Base-by-base conservation (phyloP, 2,113 vertebrate species). In the Rhinoderma darwinii region DNA sequence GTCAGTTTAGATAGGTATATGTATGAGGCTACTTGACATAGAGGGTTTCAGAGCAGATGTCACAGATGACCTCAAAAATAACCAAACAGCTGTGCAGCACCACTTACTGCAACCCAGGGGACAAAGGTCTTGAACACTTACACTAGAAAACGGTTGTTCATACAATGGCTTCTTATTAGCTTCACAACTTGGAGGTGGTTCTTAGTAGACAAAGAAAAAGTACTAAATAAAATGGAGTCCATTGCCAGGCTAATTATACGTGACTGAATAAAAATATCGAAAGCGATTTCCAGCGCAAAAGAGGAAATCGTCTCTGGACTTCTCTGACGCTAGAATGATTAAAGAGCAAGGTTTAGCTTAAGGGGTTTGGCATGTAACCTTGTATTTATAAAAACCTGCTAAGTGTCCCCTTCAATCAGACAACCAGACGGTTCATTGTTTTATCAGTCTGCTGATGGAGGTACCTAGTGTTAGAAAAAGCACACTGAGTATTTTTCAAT, bases 401-500 rank as follows among this genome's bases (percentile, higher is more conserved):
- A 75, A 87, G 86, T 84, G 78, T 18, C 90, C 90, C 74, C 88
- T 91, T 87, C 59, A 44, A 90, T 59, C 86, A 90, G 92, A 88
- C 89, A 0, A 88, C 89, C 91, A 94, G 94, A 92, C 90, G 20
- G 89, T 86, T 86, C 91, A 92, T 91, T 95, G 93, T 95, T 94
- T 89, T 41, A 72, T n/a, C 91, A 15, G 88, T 91, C 92, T 93
- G 91, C 93, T 92, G 91, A 95, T 91, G 93, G 93, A 94, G 93
- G 92, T 92, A 90, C 93, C 94, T 91, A 93, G 91, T 93, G 93
- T 94, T 94, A 94, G 89, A 91, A 93, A 72, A 93, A 94, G 93
- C 92, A 93, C 91, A 91, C 83, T 91, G 92, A 93, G 93, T 92
- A 93, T 92, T 93, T 93, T 94, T 90, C 93, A 92, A 77, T 94